Evolutionary conservation across 2,113 vertebrate species (phyloP).

Genomic region (Myanophis thanlyinensis): DNA sequence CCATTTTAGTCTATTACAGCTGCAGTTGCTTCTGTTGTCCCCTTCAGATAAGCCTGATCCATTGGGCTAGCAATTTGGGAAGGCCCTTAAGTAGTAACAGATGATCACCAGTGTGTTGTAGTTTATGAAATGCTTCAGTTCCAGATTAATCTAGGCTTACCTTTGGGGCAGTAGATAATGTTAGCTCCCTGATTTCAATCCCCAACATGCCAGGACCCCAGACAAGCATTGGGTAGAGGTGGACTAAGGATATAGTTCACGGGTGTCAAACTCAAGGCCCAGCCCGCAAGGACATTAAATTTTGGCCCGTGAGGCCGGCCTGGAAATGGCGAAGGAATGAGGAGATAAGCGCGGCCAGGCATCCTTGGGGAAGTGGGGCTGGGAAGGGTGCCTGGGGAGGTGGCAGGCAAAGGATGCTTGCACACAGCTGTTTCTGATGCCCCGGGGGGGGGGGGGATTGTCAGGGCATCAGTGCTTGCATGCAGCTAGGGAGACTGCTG

Average conservation of each 20-base stretch:
- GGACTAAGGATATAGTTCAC: neutral
- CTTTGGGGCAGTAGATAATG: neutral
- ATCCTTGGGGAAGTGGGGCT: too few relatives aligned
- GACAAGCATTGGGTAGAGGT: neutral
- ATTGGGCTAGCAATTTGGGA: neutral
- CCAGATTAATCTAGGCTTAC: neutral
- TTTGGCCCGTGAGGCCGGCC: too few relatives aligned
- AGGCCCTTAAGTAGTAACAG: neutral
- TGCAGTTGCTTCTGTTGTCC: neutral
- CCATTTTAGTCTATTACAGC: neutral
- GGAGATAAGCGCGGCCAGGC: too few relatives aligned
- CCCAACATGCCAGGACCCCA: neutral
- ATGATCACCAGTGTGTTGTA: neutral
- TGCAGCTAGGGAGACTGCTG: too few relatives aligned
- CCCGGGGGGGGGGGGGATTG: too few relatives aligned
- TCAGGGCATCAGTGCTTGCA: too few relatives aligned
- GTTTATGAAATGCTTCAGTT: neutral
- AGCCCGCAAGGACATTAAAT: too few relatives aligned
- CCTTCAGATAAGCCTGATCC: neutral
- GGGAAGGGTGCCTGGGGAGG: too few relatives aligned
- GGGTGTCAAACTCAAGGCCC: too few relatives aligned
- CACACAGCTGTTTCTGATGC: too few relatives aligned
- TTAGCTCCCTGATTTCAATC: neutral
- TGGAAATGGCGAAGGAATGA: too few relatives aligned
- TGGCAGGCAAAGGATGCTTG: too few relatives aligned